Percentiles rank a stretch among this genome's conserved stretches.
Conservation (phyloP, 2,113 vertebrate species). For the Drymodes brunneopygia region DNA sequence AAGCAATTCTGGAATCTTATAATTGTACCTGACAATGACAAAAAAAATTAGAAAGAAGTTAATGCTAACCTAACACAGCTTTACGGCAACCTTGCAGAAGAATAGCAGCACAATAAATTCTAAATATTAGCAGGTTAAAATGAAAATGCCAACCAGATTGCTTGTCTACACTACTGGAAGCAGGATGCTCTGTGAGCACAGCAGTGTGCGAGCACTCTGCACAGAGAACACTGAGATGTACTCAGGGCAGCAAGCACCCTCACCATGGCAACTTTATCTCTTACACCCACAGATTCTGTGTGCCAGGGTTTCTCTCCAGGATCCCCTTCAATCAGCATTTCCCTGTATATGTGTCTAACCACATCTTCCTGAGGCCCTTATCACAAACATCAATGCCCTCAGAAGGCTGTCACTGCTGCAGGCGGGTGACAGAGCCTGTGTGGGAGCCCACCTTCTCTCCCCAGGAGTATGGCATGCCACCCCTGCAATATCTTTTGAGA, state of each 20-base stretch:
- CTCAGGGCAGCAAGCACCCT: conserved; percentile 31
- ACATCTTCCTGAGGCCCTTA: neutral
- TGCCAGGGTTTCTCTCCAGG: conserved; percentile 21
- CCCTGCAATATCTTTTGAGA: neutral
- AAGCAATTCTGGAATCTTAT: neutral
- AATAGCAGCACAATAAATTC: neutral
- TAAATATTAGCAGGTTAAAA: neutral
- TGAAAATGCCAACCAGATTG: neutral
- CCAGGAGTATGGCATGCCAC: neutral
- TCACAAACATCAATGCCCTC: neutral
- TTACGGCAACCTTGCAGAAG: neutral
- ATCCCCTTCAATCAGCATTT: conserved; percentile 41
- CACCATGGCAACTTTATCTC: conserved; percentile 61
- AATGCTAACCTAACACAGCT: neutral
- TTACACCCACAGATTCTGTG: conserved; percentile 38
- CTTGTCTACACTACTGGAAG: neutral
- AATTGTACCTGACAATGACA: neutral
- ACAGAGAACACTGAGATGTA: neutral
- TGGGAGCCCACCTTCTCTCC: neutral
- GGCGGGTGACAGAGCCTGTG: neutral
- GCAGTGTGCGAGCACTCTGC: neutral
- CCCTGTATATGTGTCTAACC: neutral
- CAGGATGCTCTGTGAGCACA: neutral
- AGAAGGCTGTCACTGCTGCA: neutral
- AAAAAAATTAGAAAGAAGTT: neutral